phyloP scores from a whole-genome alignment of 1,140 invertebrate genomes.

The Lithobius niger region DNA sequence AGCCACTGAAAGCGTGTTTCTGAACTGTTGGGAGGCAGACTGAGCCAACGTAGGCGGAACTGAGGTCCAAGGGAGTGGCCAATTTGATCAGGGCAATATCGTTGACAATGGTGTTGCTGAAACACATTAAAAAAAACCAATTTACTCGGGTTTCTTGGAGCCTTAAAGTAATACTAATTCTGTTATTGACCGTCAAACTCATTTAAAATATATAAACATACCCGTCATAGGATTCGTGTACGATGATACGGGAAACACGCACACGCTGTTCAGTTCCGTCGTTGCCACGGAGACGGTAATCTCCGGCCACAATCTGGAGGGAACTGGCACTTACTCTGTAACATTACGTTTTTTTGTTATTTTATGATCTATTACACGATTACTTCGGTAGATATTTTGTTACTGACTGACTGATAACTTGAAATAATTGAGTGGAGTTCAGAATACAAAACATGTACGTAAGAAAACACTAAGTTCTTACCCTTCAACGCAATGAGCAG shows the following conservation, averaged over 20 bases:
- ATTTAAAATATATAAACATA: constrained; percentile 7
- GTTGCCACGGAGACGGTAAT: not conserved
- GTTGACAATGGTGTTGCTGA: not conserved
- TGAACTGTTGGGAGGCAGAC: constrained; percentile 14
- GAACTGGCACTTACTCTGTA: not conserved
- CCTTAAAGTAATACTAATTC: not conserved
- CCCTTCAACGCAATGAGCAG: constrained; percentile 45
- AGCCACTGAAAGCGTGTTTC: constrained; percentile 4
- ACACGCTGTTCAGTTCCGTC: constrained; percentile 12
- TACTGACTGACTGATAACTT: too few relatives aligned
- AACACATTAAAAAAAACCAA: not conserved
- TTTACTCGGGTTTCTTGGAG: not conserved
- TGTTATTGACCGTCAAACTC: not conserved
- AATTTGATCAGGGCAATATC: constrained; percentile 17
- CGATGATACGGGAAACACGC: constrained; percentile 13
- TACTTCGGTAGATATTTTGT: too few relatives aligned
- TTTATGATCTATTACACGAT: too few relatives aligned
- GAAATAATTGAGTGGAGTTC: too few relatives aligned
- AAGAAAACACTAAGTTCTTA: too few relatives aligned
- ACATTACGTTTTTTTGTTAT: too few relatives aligned
- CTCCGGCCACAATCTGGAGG: constrained; percentile 12
- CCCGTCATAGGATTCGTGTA: constrained; percentile 10
- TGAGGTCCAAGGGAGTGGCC: constrained; percentile 15
- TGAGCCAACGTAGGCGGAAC: constrained; percentile 10
- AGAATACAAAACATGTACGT: too few relatives aligned